Percentiles rank a stretch among this genome's conserved stretches.
These are phyloP conservation scores for Heterohyrax brucei DNA, from an alignment of 2,797 vertebrate genomes.

Conservation along the genomic window DNA sequence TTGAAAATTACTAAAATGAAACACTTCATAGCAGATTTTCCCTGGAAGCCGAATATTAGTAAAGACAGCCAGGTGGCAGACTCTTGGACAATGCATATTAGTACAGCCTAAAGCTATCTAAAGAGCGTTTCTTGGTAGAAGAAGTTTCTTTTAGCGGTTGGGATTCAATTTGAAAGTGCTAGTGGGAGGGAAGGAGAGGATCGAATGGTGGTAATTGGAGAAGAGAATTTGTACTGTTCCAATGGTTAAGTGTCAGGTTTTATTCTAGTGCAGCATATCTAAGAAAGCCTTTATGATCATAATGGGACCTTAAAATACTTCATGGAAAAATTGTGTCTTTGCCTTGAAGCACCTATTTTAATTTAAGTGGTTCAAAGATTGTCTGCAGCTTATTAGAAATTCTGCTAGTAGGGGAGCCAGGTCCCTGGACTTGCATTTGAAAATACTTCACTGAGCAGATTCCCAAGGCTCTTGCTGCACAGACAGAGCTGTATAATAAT, in stretches of 20 bases:
- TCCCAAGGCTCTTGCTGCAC: not conserved
- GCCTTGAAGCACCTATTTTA: slow-evolving; percentile 60
- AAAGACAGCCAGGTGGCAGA: not conserved
- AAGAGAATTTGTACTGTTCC: slow-evolving; percentile 59
- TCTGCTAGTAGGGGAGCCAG: slow-evolving; percentile 2
- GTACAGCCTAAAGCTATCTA: not conserved
- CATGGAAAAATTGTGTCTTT: slow-evolving; percentile 66
- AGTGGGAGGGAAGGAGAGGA: not conserved
- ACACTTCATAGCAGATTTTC: slow-evolving; percentile 24
- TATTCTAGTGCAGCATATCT: slow-evolving; percentile 67
- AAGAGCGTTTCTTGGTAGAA: slow-evolving; percentile 44
- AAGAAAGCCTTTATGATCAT: slow-evolving; percentile 66
- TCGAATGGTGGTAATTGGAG: slow-evolving; percentile 35
- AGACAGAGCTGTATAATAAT: slow-evolving; percentile 37
- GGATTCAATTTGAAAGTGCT: slow-evolving; percentile 55
- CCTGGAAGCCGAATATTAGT: slow-evolving; percentile 22
- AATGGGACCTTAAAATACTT: slow-evolving; percentile 32
- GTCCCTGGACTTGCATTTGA: slow-evolving; percentile 62
- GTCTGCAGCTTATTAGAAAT: slow-evolving; percentile 75
- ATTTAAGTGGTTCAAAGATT: slow-evolving; percentile 73
- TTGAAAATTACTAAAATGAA: slow-evolving; percentile 64
- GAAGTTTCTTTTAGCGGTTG: not conserved
- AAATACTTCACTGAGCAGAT: slow-evolving; percentile 68
- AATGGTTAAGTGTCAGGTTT: slow-evolving; percentile 48
- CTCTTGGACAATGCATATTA: slow-evolving; percentile 42